Evolutionary conservation across 2,888 invertebrate genomes (phyloP).

Genomic region (Epinotia nisella): DNA sequence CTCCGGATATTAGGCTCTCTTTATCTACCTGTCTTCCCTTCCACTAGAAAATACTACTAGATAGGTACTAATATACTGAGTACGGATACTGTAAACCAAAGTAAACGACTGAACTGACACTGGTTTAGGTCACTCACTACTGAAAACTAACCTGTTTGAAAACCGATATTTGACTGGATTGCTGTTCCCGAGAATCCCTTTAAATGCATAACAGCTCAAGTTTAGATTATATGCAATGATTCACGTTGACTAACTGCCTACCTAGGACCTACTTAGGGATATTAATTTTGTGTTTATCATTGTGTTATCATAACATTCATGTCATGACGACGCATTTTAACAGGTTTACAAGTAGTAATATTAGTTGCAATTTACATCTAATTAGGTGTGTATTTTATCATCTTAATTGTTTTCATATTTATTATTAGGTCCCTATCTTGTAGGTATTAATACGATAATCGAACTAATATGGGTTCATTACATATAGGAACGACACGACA

Average conservation of each 20-base stretch:
- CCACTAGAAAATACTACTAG: no score
- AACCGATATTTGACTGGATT: no score
- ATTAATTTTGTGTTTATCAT: background rate
- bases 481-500: conserved; percentile 30
- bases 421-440: background rate
- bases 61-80: no score
- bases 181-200: no score
- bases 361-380: background rate
- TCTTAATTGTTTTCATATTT: background rate
- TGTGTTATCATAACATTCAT: background rate
- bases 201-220: no score
- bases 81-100: no score
- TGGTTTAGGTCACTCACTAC: no score
- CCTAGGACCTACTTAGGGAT: background rate
- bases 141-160: no score
- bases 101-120: no score
- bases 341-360: conserved; percentile 4
- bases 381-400: background rate
- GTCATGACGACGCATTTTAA: background rate
- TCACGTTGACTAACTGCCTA: background rate
- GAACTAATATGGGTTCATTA: background rate
- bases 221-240: background rate
- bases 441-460: background rate
- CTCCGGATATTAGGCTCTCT: no score
- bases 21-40: no score